Percentiles rank a stretch among this genome's conserved stretches.
Conservation (phyloP, 2,888 invertebrate genomes). For the Aethes cnicana region DNA sequence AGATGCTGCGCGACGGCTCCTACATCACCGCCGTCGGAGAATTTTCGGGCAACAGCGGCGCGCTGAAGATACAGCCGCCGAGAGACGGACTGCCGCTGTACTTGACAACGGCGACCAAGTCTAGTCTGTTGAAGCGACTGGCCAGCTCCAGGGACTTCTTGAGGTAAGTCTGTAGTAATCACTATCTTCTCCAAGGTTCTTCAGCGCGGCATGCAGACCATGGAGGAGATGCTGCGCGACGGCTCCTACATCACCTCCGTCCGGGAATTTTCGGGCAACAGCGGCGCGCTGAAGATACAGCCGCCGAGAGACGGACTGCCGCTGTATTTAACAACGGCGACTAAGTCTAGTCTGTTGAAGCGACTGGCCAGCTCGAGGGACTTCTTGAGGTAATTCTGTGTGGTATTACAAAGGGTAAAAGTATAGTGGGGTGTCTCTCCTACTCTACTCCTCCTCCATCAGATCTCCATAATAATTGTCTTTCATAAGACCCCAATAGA, state of each 20-base stretch:
- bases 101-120: slow-evolving; percentile 89
- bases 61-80: slow-evolving; percentile 88
- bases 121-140: slow-evolving; percentile 87
- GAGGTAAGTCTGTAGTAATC: slow-evolving; percentile 75
- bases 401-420: no score
- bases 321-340: slow-evolving; percentile 90
- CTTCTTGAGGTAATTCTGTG: slow-evolving; percentile 83
- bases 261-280: slow-evolving; percentile 87
- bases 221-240: slow-evolving; percentile 92
- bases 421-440: no score
- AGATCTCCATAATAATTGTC: no score
- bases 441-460: no score
- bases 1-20: slow-evolving; percentile 91
- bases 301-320: slow-evolving; percentile 87
- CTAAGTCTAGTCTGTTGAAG: slow-evolving; percentile 87
- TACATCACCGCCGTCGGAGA: slow-evolving; percentile 91
- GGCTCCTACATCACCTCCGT: slow-evolving; percentile 91
- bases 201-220: slow-evolving; percentile 92
- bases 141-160: slow-evolving; percentile 87
- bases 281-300: slow-evolving; percentile 86
- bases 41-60: slow-evolving; percentile 85
- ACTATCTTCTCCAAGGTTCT: slow-evolving; percentile 92
- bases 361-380: slow-evolving; percentile 87
- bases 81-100: slow-evolving; percentile 87
- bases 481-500: no score